A percentile compares a stretch with the other conserved stretches of the same genome.
phyloP scores from a whole-genome alignment of 2,113 vertebrate genomes.

The Sander vitreus region DNA sequence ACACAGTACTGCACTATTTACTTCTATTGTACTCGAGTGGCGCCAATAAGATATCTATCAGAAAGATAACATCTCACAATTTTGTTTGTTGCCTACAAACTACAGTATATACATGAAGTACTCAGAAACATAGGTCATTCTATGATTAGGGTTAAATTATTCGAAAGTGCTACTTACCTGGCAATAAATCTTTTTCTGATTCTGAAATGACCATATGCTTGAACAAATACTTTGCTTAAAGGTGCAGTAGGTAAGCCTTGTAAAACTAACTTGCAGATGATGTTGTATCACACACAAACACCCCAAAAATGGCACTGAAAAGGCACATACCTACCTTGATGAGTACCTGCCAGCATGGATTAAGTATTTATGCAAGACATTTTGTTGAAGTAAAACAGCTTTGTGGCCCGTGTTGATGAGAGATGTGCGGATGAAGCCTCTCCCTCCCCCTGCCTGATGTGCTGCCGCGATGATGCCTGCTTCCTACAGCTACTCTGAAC shows the following conservation, averaged over 20 bases:
- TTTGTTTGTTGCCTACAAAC: too few relatives aligned
- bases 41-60: too few relatives aligned
- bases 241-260: too few relatives aligned
- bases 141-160: neutral
- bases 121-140: neutral
- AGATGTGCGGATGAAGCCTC: slow-evolving; percentile 11
- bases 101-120: neutral
- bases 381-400: slow-evolving; percentile 32
- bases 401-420: slow-evolving; percentile 23
- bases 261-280: neutral
- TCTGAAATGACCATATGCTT: too few relatives aligned
- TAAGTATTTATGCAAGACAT: slow-evolving; percentile 38
- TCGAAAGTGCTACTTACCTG: too few relatives aligned
- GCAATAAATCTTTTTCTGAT: too few relatives aligned
- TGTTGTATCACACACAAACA: neutral
- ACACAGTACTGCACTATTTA: neutral
- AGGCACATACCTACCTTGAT: slow-evolving; percentile 11
- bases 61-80: neutral
- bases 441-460: neutral
- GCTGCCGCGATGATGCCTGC: neutral
- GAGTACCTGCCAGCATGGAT: slow-evolving; percentile 20
- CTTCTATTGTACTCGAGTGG: neutral
- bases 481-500: neutral
- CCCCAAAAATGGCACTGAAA: neutral
- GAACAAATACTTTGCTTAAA: too few relatives aligned